Base-by-base conservation (phyloP, 2,888 invertebrate genomes). In the Agonopterix heracliana region DNA sequence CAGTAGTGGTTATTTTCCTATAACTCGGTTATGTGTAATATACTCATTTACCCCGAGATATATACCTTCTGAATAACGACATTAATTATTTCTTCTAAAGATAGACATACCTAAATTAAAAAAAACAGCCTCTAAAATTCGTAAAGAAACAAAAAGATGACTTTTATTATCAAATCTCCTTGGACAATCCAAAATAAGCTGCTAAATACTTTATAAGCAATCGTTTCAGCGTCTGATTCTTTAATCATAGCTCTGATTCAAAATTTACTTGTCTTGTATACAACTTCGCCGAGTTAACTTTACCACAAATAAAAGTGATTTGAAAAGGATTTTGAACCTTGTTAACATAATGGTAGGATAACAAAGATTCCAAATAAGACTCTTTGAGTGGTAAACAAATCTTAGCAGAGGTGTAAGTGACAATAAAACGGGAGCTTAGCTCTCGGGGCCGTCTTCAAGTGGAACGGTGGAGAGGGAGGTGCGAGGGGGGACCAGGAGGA, bases 351-450 rank as follows among this genome's bases (percentile, higher is more conserved):
- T 43, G 50, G 57, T 62, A 71, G 64, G 63, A 60, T 50, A 49
- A 53, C 52, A 46, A 57, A 61, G 65, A 54, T 68, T 61, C 61
- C 55, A 54, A 60, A 55, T 55, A 56, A 64, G 59, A 64, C 63
- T 55, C 56, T 70, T 71, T 61, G 54, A 63, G 64, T 57, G 58
- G 72, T 69, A 77, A 81, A 81, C 74, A 78, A 81, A 81, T 76
- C 77, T 81, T 78, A 68, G 78, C 51, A 59, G 68, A 76, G 85
- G 84, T 85, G 79, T 87, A 86, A 86, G 86, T 86, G 87, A 86
- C 87, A 86, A 86, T 84, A 87, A 85, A 87, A 85, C 71, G 83
- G 80, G 72, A 82, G 81, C 81, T 85, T 83, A 83, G 78, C 78
- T 81, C 77, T 81, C 84, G 79, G 71, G 78, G 78, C 81, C 87